These are phyloP conservation scores for Macrophya alboannulata DNA, from an alignment of 2,888 invertebrate genomes.

Conservation along the genomic window DNA sequence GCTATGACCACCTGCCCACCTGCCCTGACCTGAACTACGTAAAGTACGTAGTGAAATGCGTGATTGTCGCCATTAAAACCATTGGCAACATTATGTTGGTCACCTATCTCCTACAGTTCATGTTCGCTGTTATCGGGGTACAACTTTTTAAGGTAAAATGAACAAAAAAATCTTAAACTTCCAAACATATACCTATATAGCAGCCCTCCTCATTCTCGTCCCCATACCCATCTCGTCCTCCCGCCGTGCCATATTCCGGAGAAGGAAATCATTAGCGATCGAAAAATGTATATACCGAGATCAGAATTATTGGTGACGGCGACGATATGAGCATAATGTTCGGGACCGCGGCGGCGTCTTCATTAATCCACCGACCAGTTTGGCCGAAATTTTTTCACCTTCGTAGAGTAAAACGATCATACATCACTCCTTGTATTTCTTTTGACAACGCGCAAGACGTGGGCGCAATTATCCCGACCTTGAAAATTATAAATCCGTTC, in stretches of 20 bases:
- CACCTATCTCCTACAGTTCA: conserved; percentile 99
- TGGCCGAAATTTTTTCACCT: not conserved
- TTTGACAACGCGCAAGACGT: not conserved
- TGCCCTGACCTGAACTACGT: conserved; percentile 73
- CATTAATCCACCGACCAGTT: not conserved
- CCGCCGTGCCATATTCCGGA: not conserved
- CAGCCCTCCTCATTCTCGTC: not conserved
- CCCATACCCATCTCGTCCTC: not conserved
- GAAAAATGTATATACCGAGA: not conserved
- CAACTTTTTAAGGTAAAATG: conserved; percentile 98
- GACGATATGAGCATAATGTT: not conserved
- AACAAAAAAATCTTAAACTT: conserved; percentile 63
- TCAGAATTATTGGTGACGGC: too few species aligned
- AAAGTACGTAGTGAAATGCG: conserved; percentile 99
- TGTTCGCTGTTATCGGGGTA: conserved; percentile 99
- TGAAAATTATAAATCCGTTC: not conserved
- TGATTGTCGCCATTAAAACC: conserved; percentile 99
- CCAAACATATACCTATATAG: not conserved
- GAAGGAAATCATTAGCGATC: not conserved
- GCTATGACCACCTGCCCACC: conserved; percentile 72
- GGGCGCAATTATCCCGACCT: not conserved
- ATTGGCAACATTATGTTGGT: conserved; percentile 99
- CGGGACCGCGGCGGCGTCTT: not conserved
- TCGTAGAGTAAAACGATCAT: not conserved
- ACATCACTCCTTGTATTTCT: not conserved